Percentiles rank a stretch among this genome's conserved stretches.
Conservation (phyloP, 2,888 invertebrate genomes). For the Spatulosminthurus flaviceps region DNA sequence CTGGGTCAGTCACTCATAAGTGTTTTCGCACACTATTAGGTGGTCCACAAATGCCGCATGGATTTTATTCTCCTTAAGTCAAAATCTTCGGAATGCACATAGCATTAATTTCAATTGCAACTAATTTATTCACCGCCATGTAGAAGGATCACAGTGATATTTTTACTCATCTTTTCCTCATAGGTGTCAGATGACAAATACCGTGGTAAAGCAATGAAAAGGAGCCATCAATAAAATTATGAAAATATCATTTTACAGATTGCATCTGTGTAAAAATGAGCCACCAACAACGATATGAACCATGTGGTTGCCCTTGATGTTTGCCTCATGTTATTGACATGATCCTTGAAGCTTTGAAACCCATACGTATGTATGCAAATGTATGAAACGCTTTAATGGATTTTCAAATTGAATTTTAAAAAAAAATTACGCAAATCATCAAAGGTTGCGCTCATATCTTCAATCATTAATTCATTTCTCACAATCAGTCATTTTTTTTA, state of each 20-base stretch:
- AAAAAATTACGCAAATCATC: too few relatives aligned
- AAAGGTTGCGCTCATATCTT: too few relatives aligned
- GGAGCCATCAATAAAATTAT: not conserved
- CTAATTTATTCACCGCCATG: not conserved
- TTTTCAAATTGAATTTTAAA: too few relatives aligned
- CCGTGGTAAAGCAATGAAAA: not conserved
- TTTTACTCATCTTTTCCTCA: not conserved
- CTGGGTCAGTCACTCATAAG: slow-evolving; percentile 4
- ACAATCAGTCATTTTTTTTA: slow-evolving; percentile 26
- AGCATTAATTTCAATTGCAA: not conserved
- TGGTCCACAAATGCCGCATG: too few relatives aligned
- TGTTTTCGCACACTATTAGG: not conserved
- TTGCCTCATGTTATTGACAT: too few relatives aligned
- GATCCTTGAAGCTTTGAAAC: too few relatives aligned
- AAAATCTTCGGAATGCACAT: not conserved
- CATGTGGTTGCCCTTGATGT: too few relatives aligned
- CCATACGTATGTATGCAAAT: too few relatives aligned
- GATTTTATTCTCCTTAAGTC: too few relatives aligned
- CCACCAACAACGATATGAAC: not conserved
- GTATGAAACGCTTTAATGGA: too few relatives aligned
- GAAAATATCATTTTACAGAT: too few relatives aligned
- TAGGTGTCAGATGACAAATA: not conserved
- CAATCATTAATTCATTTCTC: not conserved
- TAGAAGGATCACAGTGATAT: not conserved
- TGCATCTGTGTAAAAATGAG: too few relatives aligned